Conservation (phyloP, 2,113 vertebrate genomes). For the Strigops habroptila region DNA sequence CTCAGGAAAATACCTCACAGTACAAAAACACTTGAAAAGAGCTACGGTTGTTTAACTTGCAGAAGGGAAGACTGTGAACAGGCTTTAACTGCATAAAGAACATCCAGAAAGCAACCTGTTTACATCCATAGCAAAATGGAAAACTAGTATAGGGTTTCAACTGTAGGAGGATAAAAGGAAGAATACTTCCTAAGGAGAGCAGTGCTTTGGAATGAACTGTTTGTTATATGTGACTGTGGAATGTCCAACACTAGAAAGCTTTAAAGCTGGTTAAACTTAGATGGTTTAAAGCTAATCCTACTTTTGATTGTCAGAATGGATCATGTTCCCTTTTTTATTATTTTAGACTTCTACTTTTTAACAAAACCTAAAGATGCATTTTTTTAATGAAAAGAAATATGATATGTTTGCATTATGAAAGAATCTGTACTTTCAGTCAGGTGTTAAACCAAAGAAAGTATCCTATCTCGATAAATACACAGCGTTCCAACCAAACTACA, state of each 20-base stretch:
- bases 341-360: not conserved
- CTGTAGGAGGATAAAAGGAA: not conserved
- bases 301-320: not conserved
- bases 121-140: not conserved
- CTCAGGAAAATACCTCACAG: not conserved
- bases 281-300: not conserved
- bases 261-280: not conserved
- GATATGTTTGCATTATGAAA: not conserved
- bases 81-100: not conserved
- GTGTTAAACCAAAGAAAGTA: not conserved
- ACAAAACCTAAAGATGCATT: not conserved
- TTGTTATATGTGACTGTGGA: not conserved
- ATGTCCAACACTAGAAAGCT: not conserved
- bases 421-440: not conserved
- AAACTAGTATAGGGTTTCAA: not conserved
- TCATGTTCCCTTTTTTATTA: not conserved
- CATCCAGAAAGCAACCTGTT: not conserved
- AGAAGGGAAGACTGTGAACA: not conserved
- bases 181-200: not conserved
- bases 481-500: not conserved
- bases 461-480: not conserved
- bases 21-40: not conserved
- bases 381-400: not conserved
- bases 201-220: not conserved
- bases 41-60: not conserved